Evolutionary conservation across 2,888 invertebrate genomes (phyloP).

Genomic region (Helicoverpa assulta): DNA sequence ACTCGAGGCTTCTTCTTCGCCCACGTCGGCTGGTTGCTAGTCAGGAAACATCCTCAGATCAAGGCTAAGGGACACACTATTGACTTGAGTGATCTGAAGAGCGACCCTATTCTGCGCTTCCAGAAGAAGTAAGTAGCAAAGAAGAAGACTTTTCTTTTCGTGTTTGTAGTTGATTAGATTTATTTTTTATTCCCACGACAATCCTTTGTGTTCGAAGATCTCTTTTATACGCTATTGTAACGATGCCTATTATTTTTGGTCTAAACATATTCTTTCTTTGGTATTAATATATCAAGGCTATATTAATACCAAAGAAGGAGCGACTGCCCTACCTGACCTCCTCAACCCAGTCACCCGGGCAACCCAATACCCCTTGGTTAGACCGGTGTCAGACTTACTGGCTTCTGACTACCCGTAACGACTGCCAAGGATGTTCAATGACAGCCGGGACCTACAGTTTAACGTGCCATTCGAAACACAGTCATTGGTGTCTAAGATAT

Average conservation of each 20-base stretch:
- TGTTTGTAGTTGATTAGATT: neutral
- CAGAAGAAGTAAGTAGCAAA: conserved; percentile 94
- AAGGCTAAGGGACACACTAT: conserved; percentile 95
- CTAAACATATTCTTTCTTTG: conserved; percentile 1
- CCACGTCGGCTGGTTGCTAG: conserved; percentile 98
- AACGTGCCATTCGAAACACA: too few species aligned
- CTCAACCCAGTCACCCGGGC: too few species aligned
- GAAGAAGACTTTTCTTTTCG: neutral
- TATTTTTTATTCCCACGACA: conserved; percentile 23
- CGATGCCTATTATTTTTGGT: neutral
- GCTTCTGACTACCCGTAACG: too few species aligned
- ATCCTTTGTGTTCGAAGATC: neutral
- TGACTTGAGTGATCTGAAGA: conserved; percentile 95
- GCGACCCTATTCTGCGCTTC: conserved; percentile 94
- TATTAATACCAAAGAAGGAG: too few species aligned
- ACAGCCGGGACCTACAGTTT: too few species aligned
- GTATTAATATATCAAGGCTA: too few species aligned
- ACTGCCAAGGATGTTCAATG: too few species aligned
- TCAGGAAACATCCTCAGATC: conserved; percentile 97
- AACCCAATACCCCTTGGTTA: too few species aligned
- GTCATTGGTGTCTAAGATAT: too few species aligned
- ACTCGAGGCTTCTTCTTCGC: conserved; percentile 98
- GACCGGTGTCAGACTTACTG: too few species aligned
- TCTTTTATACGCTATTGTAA: too few species aligned
- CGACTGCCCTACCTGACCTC: too few species aligned